A percentile compares a stretch with the other conserved stretches of the same genome.
Conservation (phyloP, 1,140 invertebrate genomes). For the Danaus melanippus region DNA sequence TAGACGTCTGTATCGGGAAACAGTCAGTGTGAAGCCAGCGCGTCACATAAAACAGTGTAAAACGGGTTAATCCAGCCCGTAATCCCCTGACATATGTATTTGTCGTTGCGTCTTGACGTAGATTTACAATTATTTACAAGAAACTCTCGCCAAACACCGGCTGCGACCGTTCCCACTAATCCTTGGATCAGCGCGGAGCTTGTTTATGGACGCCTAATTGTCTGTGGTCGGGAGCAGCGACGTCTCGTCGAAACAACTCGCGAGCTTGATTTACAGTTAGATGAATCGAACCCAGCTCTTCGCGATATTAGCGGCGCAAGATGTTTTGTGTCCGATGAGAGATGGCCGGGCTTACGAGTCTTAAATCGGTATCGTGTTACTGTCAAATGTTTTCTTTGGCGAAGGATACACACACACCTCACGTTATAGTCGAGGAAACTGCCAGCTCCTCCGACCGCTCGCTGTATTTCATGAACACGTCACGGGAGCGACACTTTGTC, state of each 20-base stretch:
- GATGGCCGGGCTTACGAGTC: slow-evolving; percentile 38
- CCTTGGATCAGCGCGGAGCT: slow-evolving; percentile 46
- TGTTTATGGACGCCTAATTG: slow-evolving; percentile 61
- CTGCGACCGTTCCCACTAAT: slow-evolving; percentile 52
- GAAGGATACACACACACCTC: slow-evolving; percentile 10
- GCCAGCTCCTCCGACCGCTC: not conserved
- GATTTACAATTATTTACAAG: slow-evolving; percentile 70
- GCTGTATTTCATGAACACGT: not conserved
- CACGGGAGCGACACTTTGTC: not conserved
- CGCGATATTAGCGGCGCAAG: slow-evolving; percentile 62
- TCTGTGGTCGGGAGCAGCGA: slow-evolving; percentile 49
- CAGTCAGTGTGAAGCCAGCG: slow-evolving; percentile 32
- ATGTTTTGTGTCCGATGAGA: slow-evolving; percentile 62
- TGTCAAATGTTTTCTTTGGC: slow-evolving; percentile 51
- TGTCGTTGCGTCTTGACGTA: slow-evolving; percentile 65
- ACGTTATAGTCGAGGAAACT: not conserved
- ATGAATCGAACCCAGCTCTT: slow-evolving; percentile 42
- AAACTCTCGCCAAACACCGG: slow-evolving; percentile 38
- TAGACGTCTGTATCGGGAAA: slow-evolving; percentile 42
- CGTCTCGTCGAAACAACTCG: slow-evolving; percentile 43
- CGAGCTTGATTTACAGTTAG: slow-evolving; percentile 45
- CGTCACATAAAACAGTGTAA: slow-evolving; percentile 47
- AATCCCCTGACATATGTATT: slow-evolving; percentile 65
- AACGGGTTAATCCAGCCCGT: slow-evolving; percentile 34
- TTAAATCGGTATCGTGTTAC: slow-evolving; percentile 42